These are phyloP conservation scores for Leucania comma DNA, from an alignment of 2,888 invertebrate species.

Conservation along the genomic window DNA sequence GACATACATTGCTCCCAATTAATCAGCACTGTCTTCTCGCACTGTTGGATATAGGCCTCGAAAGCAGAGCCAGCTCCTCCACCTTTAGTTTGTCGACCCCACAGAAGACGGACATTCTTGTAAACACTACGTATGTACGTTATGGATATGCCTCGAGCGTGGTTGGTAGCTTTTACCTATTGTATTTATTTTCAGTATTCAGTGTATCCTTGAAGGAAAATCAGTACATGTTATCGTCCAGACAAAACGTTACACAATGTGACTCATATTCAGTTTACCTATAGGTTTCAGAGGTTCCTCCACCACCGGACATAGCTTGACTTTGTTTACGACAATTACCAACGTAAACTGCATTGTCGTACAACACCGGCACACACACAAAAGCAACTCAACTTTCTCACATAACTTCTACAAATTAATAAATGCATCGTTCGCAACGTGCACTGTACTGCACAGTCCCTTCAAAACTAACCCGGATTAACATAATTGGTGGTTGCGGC, in stretches of 20 bases:
- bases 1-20: background rate
- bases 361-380: slow-evolving; percentile 76
- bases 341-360: slow-evolving; percentile 88
- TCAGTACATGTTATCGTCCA: slow-evolving; percentile 24
- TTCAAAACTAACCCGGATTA: slow-evolving; percentile 87
- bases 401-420: slow-evolving; percentile 79
- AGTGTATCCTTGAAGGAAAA: slow-evolving; percentile 33
- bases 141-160: background rate
- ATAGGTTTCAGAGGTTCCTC: slow-evolving; percentile 84
- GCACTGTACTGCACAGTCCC: slow-evolving; percentile 81
- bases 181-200: background rate
- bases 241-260: slow-evolving; percentile 24
- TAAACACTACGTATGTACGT: background rate
- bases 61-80: background rate
- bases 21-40: background rate
- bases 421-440: slow-evolving; percentile 86
- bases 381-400: slow-evolving; percentile 79
- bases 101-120: background rate
- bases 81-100: background rate
- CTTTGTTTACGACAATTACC: slow-evolving; percentile 88
- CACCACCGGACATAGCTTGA: slow-evolving; percentile 84
- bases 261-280: slow-evolving; percentile 72
- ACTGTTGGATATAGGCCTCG: background rate
- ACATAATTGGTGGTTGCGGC: slow-evolving; percentile 83
- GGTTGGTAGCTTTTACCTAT: background rate